Evolutionary conservation across 2,888 invertebrate species (phyloP).

Genomic region (Chrysolina americana): DNA sequence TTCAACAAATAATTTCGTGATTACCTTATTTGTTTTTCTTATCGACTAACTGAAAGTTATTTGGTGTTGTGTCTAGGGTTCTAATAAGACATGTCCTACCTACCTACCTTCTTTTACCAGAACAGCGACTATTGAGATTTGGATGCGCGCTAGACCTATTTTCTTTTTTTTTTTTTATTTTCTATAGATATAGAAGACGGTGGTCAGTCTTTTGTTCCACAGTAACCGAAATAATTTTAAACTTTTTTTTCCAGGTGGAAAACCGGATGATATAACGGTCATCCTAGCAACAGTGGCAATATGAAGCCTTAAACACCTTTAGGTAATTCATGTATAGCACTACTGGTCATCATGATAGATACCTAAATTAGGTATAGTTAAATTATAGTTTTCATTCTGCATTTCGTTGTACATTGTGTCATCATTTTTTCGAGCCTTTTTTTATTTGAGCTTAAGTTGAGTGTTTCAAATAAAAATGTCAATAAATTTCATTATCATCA

Average conservation of each 20-base stretch:
- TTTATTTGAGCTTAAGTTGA: constrained; percentile 33
- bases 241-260: constrained; percentile 84
- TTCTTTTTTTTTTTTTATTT: too few species aligned
- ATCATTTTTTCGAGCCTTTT: constrained; percentile 31
- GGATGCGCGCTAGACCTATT: too few species aligned
- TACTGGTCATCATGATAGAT: constrained; percentile 18
- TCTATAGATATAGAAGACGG: too few species aligned
- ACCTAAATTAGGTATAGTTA: constrained; percentile 9
- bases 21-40: too few species aligned
- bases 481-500: background rate
- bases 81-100: too few species aligned
- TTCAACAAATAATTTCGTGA: too few species aligned
- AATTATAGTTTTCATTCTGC: constrained; percentile 34
- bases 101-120: too few species aligned
- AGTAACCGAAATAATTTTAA: background rate
- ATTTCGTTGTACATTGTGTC: constrained; percentile 37
- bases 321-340: background rate
- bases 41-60: too few species aligned
- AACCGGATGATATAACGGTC: constrained; percentile 99
- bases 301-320: constrained; percentile 67
- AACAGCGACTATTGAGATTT: too few species aligned
- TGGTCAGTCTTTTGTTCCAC: too few species aligned
- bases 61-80: too few species aligned
- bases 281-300: constrained; percentile 94
- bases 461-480: constrained; percentile 21